Evolutionary conservation across 2,888 invertebrate genomes (phyloP).

Genomic region (Suillia variegata): DNA sequence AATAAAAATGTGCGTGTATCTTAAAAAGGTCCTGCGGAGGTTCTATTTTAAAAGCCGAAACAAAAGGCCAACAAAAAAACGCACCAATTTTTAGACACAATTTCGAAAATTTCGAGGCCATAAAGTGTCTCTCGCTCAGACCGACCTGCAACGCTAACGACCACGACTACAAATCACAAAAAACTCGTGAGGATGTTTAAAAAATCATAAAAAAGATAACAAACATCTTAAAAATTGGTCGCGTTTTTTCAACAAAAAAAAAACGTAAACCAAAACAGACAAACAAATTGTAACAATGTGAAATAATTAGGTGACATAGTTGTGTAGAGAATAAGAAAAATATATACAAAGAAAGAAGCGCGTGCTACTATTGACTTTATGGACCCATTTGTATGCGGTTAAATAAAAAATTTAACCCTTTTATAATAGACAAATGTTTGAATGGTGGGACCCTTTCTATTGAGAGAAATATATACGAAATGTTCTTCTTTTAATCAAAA

Average conservation of each 20-base stretch:
- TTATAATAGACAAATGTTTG: no score
- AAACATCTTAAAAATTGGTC: slow-evolving; percentile 46
- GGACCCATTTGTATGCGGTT: no score
- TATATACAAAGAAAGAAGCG: no score
- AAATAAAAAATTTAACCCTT: no score
- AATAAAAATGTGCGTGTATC: slow-evolving; percentile 47
- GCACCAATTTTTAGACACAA: slow-evolving; percentile 54
- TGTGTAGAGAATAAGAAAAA: no score
- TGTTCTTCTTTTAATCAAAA: no score
- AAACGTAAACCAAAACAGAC: slow-evolving; percentile 27
- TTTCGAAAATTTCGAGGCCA: slow-evolving; percentile 34
- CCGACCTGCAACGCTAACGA: slow-evolving; percentile 29
- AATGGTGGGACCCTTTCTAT: no score
- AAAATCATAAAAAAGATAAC: slow-evolving; percentile 51
- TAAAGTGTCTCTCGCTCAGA: slow-evolving; percentile 31
- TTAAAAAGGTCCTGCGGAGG: slow-evolving; percentile 4
- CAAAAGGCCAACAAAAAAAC: slow-evolving; percentile 31
- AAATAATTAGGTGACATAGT: slow-evolving; percentile 47
- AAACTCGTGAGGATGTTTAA: slow-evolving; percentile 33
- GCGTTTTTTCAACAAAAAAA: slow-evolving; percentile 42
- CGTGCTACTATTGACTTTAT: no score
- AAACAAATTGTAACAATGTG: slow-evolving; percentile 34
- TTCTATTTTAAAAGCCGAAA: no score
- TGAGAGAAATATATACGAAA: no score
- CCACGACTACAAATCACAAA: slow-evolving; percentile 47